Conservation (phyloP, 2,113 vertebrate genomes). For the Corythaeola cristata region DNA sequence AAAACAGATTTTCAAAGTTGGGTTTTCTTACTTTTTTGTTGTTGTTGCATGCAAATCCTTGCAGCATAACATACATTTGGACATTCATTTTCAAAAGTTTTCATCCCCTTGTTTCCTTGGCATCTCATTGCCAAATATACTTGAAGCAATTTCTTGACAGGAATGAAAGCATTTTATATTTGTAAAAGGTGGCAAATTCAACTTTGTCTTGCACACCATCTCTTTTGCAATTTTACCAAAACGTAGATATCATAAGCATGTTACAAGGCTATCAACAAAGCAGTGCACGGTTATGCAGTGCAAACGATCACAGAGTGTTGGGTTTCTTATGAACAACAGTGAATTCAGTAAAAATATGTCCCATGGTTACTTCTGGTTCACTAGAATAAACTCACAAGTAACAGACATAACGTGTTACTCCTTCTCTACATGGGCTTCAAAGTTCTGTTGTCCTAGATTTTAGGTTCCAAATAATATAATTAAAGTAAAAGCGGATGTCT, state of each 20-base stretch:
- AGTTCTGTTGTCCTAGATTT: neutral
- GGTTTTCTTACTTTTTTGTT: neutral
- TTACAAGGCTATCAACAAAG: neutral
- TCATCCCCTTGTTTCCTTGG: neutral
- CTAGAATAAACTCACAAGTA: neutral
- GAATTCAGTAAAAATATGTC: neutral
- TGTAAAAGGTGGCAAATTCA: neutral
- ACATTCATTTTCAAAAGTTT: neutral
- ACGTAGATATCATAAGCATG: neutral
- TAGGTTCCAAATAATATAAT: neutral
- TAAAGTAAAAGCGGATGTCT: neutral
- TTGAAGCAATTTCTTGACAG: constrained; percentile 14
- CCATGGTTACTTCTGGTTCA: neutral
- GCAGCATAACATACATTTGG: neutral
- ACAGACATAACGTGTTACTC: neutral
- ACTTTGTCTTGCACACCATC: neutral
- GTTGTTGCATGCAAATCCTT: neutral
- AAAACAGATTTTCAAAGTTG: constrained; percentile 22
- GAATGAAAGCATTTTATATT: constrained; percentile 8
- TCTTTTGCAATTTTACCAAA: neutral
- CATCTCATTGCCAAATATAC: neutral
- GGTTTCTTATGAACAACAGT: neutral
- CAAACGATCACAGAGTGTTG: neutral
- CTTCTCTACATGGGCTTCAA: neutral
- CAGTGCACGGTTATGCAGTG: neutral